These are phyloP conservation scores for Eulimnadia texana DNA, from an alignment of 1,140 invertebrate species.

Conservation along the genomic window DNA sequence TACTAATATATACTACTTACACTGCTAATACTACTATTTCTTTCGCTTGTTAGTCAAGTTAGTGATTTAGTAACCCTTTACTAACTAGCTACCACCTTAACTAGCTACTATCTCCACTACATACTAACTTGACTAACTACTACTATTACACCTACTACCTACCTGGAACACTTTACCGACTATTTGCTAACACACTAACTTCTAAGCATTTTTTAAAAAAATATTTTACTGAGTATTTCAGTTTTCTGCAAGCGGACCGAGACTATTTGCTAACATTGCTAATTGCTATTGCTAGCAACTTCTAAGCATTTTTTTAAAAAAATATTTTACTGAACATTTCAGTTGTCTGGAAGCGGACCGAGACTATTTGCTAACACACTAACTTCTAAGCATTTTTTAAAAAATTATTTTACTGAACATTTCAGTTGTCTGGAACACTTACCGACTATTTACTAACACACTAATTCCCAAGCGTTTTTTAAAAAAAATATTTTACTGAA, in stretches of 20 bases:
- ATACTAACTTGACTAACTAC: too few relatives aligned
- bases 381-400: constrained; percentile 13
- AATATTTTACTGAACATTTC: constrained; percentile 32
- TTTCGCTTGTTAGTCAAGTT: too few relatives aligned
- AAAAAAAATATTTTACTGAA: constrained; percentile 25
- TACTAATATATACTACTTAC: too few relatives aligned
- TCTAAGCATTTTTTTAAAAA: constrained; percentile 12
- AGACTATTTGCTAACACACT: constrained; percentile 10
- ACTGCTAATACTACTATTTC: neutral
- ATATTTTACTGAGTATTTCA: too few relatives aligned
- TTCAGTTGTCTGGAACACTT: too few relatives aligned
- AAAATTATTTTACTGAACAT: too few relatives aligned
- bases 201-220: constrained; percentile 11
- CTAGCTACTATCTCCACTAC: too few relatives aligned
- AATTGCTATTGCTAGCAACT: neutral
- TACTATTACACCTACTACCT: too few relatives aligned
- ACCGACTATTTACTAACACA: neutral
- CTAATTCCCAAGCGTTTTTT: constrained; percentile 12
- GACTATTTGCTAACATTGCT: neutral
- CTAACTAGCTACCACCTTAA: too few relatives aligned
- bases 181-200: neutral
- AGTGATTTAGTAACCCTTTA: too few relatives aligned
- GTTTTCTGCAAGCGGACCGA: too few relatives aligned
- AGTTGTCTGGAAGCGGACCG: constrained; percentile 63
- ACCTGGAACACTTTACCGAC: too few relatives aligned